Base-by-base conservation (phyloP, 1,140 invertebrate genomes). In the Apis cerana region DNA sequence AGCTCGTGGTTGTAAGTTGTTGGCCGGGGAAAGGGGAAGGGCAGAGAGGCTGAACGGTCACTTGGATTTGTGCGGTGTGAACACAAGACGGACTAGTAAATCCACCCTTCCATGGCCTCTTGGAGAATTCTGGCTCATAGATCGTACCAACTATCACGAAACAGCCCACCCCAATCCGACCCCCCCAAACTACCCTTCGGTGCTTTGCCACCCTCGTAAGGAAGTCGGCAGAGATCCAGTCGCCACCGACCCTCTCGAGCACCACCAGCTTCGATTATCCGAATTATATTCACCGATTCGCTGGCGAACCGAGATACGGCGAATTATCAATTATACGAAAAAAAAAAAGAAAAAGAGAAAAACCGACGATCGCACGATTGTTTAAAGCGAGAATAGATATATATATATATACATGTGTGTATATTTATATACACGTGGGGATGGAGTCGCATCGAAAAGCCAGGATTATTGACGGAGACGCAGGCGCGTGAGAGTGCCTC, bases 1-100 rank as follows among this genome's bases (percentile, higher is more conserved):
- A 87, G 11, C 13, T 13, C 1, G 13, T 12, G 10, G 52, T 52
- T 89, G 89, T 91, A 91, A 92, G 92, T 92, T 89, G 89, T 87
- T 85, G 80, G 87, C 72, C 82, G 86, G 89, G 85, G 52, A 70
- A 62, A 62, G 23, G 74, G 87, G 74, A 87, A 81, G 78, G 62
- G 71, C 23, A 43, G 62, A 21, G 82, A 59, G 58, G 67, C 23
- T 54, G 75, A 82, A 75, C 91, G 92, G 92, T 93, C 93, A 93
- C 92, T 93, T 93, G 92, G 88, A 94, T 94, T 93, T 93, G 93
- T 93, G 93, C 93, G 91, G 92, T 94, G 93, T 92, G 91, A 93
- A 93, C 91, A 91, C 89, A 84, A 91, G 87, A 86, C 89, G 91
- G 90, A 92, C 92, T 90, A 92, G 93, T 93, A 93, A 94, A 94